phyloP scores from a whole-genome alignment of 2,113 vertebrate species.

The Candoia aspera region DNA sequence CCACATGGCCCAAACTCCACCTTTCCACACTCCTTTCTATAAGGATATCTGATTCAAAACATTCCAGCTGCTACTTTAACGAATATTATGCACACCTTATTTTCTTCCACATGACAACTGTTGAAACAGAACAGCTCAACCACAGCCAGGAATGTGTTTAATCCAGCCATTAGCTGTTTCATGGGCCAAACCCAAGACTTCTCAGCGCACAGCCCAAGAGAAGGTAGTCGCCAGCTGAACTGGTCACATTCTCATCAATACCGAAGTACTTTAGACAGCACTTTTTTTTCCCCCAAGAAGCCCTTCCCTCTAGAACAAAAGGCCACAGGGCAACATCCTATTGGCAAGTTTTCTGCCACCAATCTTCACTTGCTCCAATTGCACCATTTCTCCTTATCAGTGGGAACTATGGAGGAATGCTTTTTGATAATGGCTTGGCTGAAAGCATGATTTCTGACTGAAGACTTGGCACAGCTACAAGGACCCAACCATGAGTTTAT shows the following conservation, averaged over 20 bases:
- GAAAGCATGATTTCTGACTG: background rate
- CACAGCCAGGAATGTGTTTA: background rate
- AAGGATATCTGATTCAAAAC: constrained; percentile 25
- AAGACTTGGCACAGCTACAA: accelerated
- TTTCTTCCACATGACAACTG: constrained; percentile 49
- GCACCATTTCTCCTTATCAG: accelerated
- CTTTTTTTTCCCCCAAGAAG: accelerated
- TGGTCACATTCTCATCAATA: background rate
- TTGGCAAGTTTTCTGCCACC: constrained; percentile 37
- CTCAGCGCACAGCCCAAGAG: background rate
- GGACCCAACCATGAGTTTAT: accelerated
- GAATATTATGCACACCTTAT: constrained; percentile 22
- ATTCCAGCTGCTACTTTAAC: constrained; percentile 34
- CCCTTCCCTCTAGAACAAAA: constrained; percentile 32
- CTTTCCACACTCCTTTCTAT: background rate
- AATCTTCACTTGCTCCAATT: background rate
- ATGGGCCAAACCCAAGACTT: constrained; percentile 47
- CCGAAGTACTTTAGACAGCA: constrained; percentile 5
- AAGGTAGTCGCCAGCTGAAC: constrained; percentile 20
- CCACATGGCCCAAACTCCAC: background rate
- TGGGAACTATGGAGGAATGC: background rate
- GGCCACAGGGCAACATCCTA: constrained; percentile 26
- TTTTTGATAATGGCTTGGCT: background rate
- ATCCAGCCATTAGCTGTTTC: constrained; percentile 40
- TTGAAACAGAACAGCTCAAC: background rate